Percentiles rank a stretch among this genome's conserved stretches.
Conservation (phyloP, 2,888 invertebrate genomes). For the Lochmaea crataegi region DNA sequence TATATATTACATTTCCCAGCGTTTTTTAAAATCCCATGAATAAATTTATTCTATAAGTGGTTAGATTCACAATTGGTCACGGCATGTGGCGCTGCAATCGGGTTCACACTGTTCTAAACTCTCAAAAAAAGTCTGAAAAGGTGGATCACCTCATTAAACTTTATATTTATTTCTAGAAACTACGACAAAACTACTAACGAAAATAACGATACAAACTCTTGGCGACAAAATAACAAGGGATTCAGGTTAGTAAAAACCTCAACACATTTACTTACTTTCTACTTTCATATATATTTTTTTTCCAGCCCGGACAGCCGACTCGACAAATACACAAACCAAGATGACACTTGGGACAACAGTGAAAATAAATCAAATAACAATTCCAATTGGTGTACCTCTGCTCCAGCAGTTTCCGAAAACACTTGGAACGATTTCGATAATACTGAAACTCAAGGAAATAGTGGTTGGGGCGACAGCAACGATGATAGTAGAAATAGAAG, state of each 20-base stretch:
- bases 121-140: no score
- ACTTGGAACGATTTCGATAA: conserved; percentile 1
- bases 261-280: conserved; percentile 10
- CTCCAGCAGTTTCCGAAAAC: background rate
- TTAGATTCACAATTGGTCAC: no score
- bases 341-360: conserved; percentile 32
- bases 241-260: conserved; percentile 49
- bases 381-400: conserved; percentile 17
- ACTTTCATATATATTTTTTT: background rate
- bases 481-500: conserved; percentile 16
- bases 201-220: conserved; percentile 48
- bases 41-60: no score
- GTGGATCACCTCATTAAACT: background rate
- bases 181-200: conserved; percentile 53
- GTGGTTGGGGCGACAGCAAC: conserved; percentile 34
- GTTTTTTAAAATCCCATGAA: no score
- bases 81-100: no score
- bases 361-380: conserved; percentile 29
- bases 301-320: conserved; percentile 26
- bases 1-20: no score
- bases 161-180: conserved; percentile 36
- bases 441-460: conserved; percentile 19
- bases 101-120: no score
- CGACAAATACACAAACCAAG: conserved; percentile 17
- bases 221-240: conserved; percentile 55